Conservation (phyloP, 2,888 invertebrate species). For the Odontocerum albicorne region DNA sequence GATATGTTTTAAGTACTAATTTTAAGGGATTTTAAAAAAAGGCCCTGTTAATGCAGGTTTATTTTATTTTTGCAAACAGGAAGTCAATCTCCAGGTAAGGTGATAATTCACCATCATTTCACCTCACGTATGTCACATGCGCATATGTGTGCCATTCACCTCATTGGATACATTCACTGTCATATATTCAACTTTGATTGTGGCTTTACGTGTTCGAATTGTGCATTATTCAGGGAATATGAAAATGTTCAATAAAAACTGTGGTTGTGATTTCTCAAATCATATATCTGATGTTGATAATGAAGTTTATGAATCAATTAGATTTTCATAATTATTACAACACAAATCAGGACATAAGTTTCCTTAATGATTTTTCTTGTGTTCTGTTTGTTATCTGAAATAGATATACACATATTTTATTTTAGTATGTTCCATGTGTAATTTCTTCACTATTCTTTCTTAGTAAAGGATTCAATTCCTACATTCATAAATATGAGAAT, state of each 20-base stretch:
- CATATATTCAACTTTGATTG: too few relatives aligned
- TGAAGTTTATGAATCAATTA: neutral
- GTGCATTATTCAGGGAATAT: too few relatives aligned
- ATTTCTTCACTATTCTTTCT: too few relatives aligned
- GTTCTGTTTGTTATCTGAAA: too few relatives aligned
- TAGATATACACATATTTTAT: too few relatives aligned
- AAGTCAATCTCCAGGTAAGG: slow-evolving; percentile 57
- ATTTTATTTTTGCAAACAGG: slow-evolving; percentile 48
- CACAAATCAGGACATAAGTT: too few relatives aligned
- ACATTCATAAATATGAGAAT: too few relatives aligned
- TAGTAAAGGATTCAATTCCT: too few relatives aligned
- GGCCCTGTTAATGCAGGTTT: slow-evolving; percentile 25
- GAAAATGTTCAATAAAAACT: neutral
- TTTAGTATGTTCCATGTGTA: too few relatives aligned
- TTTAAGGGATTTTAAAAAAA: slow-evolving; percentile 3
- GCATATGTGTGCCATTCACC: slow-evolving; percentile 7
- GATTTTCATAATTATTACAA: neutral
- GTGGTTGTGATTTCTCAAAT: neutral
- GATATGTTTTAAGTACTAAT: neutral
- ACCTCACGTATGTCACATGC: neutral
- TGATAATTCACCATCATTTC: slow-evolving; percentile 28
- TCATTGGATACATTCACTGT: slow-evolving; percentile 10
- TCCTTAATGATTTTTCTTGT: too few relatives aligned
- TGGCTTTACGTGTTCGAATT: too few relatives aligned
- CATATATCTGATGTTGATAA: neutral